Evolutionary conservation across 2,888 invertebrate species (phyloP).

Genomic region (Drosophila limbata): DNA sequence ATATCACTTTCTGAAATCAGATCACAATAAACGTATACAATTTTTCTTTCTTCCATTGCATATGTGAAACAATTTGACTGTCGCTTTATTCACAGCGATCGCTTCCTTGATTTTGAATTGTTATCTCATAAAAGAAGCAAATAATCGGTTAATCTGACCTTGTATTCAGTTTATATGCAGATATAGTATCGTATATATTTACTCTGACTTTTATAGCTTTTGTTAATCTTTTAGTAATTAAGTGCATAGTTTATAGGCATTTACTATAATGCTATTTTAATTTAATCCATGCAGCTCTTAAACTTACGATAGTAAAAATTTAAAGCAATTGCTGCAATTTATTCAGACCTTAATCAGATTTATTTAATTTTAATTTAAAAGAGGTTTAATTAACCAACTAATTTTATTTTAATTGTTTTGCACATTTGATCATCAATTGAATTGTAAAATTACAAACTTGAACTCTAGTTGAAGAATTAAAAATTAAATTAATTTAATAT

Average conservation of each 20-base stretch:
- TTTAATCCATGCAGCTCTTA: conserved; percentile 11
- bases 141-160: conserved; percentile 20
- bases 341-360: background rate
- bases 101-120: conserved; percentile 4
- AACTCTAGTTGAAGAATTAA: background rate
- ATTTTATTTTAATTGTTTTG: background rate
- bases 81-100: background rate
- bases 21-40: background rate
- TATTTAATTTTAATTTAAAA: conserved; percentile 4
- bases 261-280: conserved; percentile 19
- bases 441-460: background rate
- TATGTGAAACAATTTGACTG: background rate
- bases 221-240: background rate
- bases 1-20: background rate
- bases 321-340: conserved; percentile 9
- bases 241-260: conserved; percentile 13
- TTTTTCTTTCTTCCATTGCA: background rate
- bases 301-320: conserved; percentile 2
- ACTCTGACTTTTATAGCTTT: conserved; percentile 12
- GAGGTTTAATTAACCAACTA: background rate
- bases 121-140: conserved; percentile 16
- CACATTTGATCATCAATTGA: background rate
- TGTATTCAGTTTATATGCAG: conserved; percentile 22
- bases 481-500: too few relatives aligned
- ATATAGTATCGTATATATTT: conserved; percentile 4